A percentile compares a stretch with the other conserved stretches of the same genome.
phyloP scores from a whole-genome alignment of 2,888 invertebrate genomes.

The Gastrophysa polygoni region DNA sequence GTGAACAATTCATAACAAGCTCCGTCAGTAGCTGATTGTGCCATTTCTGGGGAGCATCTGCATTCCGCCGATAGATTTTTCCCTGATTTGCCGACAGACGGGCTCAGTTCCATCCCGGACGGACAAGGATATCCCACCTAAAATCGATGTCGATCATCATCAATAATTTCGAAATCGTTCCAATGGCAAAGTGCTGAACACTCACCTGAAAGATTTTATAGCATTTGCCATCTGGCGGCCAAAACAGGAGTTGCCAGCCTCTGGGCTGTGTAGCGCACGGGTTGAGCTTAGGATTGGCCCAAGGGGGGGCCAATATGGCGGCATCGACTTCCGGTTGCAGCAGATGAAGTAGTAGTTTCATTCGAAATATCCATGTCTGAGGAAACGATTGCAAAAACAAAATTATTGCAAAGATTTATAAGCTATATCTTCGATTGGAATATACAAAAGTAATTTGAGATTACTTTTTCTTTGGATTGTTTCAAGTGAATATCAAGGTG shows the following conservation, averaged over 20 bases:
- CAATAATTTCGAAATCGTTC: too few species aligned
- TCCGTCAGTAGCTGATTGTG: constrained; percentile 71
- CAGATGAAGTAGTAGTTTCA: constrained; percentile 27
- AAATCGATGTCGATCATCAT: too few species aligned
- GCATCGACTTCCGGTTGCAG: constrained; percentile 54
- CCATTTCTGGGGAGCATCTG: constrained; percentile 81
- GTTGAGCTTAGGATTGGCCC: constrained; percentile 82
- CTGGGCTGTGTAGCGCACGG: constrained; percentile 81
- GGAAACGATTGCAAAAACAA: not conserved
- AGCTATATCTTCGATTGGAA: too few species aligned
- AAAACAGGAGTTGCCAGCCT: constrained; percentile 86
- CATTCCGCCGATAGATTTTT: constrained; percentile 73
- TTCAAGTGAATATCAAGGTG: too few species aligned
- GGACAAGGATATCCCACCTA: constrained; percentile 79
- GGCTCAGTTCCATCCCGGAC: constrained; percentile 82
- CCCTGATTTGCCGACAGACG: constrained; percentile 57
- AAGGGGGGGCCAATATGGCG: constrained; percentile 81
- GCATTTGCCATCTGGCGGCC: constrained; percentile 83
- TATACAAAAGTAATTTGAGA: too few species aligned
- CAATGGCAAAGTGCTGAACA: too few species aligned
- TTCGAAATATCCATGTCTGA: constrained; percentile 40
- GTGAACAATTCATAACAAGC: constrained; percentile 77
- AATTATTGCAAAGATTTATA: too few species aligned
- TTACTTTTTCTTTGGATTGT: too few species aligned
- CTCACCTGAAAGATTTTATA: constrained; percentile 82